Percentiles rank a stretch among this genome's conserved stretches.
Conservation (phyloP, 2,113 vertebrate genomes). For the Chloebia gouldiae region DNA sequence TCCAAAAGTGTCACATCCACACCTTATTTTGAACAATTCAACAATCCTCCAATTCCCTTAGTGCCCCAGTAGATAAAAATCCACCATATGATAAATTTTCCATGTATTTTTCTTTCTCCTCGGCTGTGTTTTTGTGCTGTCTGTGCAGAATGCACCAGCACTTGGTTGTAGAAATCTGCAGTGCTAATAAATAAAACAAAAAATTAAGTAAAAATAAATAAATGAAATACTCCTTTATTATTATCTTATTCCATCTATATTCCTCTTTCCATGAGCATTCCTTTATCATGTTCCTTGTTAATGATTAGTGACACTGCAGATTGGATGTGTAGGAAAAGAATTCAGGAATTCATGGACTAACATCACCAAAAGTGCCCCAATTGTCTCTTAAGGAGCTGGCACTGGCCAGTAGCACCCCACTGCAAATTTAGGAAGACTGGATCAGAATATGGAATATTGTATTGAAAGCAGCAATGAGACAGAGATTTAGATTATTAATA, state of each 20-base stretch:
- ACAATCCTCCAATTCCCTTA: neutral
- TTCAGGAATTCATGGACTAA: neutral
- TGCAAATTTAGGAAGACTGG: neutral
- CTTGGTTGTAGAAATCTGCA: neutral
- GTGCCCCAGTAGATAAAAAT: neutral
- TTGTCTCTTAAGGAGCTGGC: neutral
- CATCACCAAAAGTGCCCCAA: neutral
- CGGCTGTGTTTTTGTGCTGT: neutral
- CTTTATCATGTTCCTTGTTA: neutral
- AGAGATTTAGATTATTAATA: neutral
- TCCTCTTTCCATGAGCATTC: neutral
- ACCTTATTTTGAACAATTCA: neutral
- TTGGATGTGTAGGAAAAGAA: neutral
- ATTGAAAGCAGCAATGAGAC: neutral
- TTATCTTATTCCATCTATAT: neutral
- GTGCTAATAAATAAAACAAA: neutral
- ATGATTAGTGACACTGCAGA: neutral
- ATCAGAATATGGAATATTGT: neutral
- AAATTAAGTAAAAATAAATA: neutral
- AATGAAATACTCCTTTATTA: neutral
- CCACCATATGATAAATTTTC: neutral
- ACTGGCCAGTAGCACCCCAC: rapidly evolving
- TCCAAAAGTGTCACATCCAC: neutral
- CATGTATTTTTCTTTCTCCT: neutral
- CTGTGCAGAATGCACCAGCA: neutral